These are phyloP conservation scores for Tachina grossa DNA, from an alignment of 2,888 invertebrate species.

Conservation along the genomic window DNA sequence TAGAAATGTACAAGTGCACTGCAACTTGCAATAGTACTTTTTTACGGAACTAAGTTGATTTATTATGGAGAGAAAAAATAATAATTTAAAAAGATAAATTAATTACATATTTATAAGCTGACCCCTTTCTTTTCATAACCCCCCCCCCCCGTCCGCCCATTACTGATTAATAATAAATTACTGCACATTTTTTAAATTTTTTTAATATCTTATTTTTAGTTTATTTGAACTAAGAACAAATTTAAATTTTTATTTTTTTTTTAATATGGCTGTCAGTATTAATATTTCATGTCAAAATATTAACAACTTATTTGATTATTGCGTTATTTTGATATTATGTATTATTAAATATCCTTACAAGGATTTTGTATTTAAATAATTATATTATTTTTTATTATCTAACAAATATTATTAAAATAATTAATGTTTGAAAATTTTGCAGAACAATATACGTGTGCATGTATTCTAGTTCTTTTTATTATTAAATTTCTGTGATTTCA, in stretches of 20 bases:
- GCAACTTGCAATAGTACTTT: too few species aligned
- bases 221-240: slow-evolving; percentile 43
- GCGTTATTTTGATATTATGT: neutral
- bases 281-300: slow-evolving; percentile 41
- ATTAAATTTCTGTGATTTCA: slow-evolving; percentile 25
- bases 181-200: neutral
- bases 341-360: slow-evolving; percentile 18
- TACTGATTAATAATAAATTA: too few species aligned
- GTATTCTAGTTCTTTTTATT: neutral
- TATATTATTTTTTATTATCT: neutral
- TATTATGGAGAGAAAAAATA: too few species aligned
- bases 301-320: slow-evolving; percentile 51
- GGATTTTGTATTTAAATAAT: slow-evolving; percentile 19
- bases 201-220: slow-evolving; percentile 11
- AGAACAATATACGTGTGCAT: neutral
- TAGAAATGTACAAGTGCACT: too few species aligned
- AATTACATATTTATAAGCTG: too few species aligned
- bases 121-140: too few species aligned
- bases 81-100: too few species aligned
- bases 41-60: too few species aligned
- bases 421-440: neutral
- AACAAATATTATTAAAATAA: neutral
- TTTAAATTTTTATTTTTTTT: neutral
- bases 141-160: too few species aligned
- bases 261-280: neutral